Evolutionary conservation across 2,797 vertebrate genomes (phyloP), one percentile per base, ranked within the genome.

Genomic region (Danio albolineatus): DNA sequence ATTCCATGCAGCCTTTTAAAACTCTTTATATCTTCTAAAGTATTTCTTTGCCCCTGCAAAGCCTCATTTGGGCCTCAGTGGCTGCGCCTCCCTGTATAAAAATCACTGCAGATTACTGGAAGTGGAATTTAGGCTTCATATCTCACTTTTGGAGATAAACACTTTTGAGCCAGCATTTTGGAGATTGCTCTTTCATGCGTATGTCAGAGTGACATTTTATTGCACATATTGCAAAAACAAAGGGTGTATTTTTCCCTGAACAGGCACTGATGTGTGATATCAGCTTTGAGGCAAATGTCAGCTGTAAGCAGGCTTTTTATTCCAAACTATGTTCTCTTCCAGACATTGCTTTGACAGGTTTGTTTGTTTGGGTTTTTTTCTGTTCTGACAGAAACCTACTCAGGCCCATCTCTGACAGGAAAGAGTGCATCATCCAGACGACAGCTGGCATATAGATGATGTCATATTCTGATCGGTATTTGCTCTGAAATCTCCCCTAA

Each of bases 271-370:
- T 78, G 62, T 73, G 61, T 64, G 39, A 51, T 69, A 82, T 57
- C 64, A 48, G 51, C 54, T 62, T 59, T 67, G 46, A 76, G 61
- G 65, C 28, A 67, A 83, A 82, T 79, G 83, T 80, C 83, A 82
- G 13, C 64, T 28, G 44, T 69, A 74, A 75, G 62, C 62, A 78
- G 75, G 60, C 46, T 28, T 81, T 85, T 65, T 48, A 67, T 84
- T 71, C 78, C 46, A 61, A 61, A 38, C 13, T 19, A 43, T 64
- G 59, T 65, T 82, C 57, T 70, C 21, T 39, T 84, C 46, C 44
- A 75, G 60, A 59, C 62, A 75, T 75, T 38, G 64, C 65, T 71
- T 79, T 62, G 54, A 54, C 54, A 53, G 62, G 56, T 69, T 80
- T 82, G 75, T 75, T 75, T 39, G 28, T 28, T 28, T 28, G 28